A percentile compares a stretch with the other conserved stretches of the same genome.
Conservation (phyloP, 2,888 invertebrate genomes). For the Lycia hirtaria region DNA sequence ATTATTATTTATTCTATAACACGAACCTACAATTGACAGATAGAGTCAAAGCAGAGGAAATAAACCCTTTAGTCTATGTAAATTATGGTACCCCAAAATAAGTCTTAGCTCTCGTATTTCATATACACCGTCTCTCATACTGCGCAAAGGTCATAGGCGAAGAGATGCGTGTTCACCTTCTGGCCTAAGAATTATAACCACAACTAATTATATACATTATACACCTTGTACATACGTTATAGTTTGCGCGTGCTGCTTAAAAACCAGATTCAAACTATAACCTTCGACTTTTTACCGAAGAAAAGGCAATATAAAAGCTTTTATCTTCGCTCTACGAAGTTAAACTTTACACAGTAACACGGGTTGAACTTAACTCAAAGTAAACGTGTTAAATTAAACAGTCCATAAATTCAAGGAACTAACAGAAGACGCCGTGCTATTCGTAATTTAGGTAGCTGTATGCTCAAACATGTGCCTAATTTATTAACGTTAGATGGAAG, state of each 20-base stretch:
- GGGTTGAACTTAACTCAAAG: slow-evolving; percentile 33
- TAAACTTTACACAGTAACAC: slow-evolving; percentile 18
- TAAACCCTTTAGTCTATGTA: neutral
- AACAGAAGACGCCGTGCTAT: slow-evolving; percentile 40
- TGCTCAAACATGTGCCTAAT: slow-evolving; percentile 54
- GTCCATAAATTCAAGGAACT: slow-evolving; percentile 45
- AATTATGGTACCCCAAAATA: neutral
- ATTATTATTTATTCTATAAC: too few species aligned
- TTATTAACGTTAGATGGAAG: slow-evolving; percentile 55
- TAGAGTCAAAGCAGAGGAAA: too few species aligned
- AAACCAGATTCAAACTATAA: slow-evolving; percentile 9
- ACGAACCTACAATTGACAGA: too few species aligned
- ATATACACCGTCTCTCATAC: slow-evolving; percentile 1
- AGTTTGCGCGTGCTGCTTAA: slow-evolving; percentile 13
- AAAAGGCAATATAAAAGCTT: neutral
- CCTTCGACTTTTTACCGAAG: slow-evolving; percentile 3
- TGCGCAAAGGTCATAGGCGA: slow-evolving; percentile 54
- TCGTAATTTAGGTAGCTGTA: slow-evolving; percentile 41
- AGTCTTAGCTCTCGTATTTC: neutral
- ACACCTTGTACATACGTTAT: slow-evolving; percentile 49
- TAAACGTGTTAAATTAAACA: slow-evolving; percentile 43
- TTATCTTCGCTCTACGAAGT: slow-evolving; percentile 4
- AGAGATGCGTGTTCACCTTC: slow-evolving; percentile 48
- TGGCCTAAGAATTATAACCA: slow-evolving; percentile 56
- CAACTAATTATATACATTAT: slow-evolving; percentile 71